phyloP scores from a whole-genome alignment of 2,113 vertebrate genomes.

The Salvator merianae region DNA sequence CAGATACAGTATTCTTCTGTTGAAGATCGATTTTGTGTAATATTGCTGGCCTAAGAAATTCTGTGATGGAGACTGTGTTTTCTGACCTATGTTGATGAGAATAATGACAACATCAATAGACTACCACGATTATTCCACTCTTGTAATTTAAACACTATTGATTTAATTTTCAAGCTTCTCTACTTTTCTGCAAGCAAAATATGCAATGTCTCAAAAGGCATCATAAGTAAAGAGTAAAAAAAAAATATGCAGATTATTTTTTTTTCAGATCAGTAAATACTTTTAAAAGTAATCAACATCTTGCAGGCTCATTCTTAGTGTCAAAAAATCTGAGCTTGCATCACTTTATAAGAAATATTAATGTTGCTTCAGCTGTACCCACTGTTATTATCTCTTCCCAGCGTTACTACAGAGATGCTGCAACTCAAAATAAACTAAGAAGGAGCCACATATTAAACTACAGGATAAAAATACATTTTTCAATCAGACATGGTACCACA shows the following conservation, averaged over 20 bases:
- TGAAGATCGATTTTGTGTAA: background rate
- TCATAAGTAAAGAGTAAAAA: background rate
- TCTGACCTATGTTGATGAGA: too few species aligned
- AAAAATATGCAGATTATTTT: fast-evolving
- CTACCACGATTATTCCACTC: background rate
- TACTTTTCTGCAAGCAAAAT: background rate
- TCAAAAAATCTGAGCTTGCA: background rate
- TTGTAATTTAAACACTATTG: background rate
- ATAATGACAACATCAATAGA: too few species aligned
- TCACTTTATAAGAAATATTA: too few species aligned
- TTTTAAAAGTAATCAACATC: background rate
- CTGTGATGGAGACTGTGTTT: too few species aligned
- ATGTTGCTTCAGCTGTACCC: background rate
- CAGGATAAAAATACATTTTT: background rate
- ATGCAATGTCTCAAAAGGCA: background rate
- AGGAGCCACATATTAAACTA: background rate
- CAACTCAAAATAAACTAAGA: background rate
- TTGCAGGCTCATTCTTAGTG: background rate
- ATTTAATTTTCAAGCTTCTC: background rate
- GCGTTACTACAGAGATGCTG: too few species aligned
- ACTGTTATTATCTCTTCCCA: too few species aligned
- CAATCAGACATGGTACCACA: background rate
- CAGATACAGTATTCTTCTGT: background rate
- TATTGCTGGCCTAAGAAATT: background rate
- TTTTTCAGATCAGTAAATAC: background rate